Evolutionary conservation across 2,797 vertebrate genomes (phyloP).

Genomic region (Danio aesculapii): DNA sequence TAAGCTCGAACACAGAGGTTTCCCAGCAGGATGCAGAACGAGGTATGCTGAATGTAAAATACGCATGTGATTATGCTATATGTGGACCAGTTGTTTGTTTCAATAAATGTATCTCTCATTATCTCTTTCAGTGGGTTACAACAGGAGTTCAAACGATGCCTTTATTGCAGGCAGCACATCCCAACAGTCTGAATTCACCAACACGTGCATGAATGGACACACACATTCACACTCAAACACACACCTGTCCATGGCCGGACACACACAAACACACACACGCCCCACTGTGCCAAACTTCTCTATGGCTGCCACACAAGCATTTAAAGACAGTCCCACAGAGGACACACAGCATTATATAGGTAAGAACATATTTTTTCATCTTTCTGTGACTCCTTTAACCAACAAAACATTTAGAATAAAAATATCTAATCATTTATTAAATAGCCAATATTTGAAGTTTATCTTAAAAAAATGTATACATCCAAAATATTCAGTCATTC

Average conservation of each 20-base stretch:
- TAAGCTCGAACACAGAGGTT: slow-evolving; percentile 9
- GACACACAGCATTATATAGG: slow-evolving; percentile 58
- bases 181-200: slow-evolving; percentile 22
- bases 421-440: too few relatives aligned
- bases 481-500: too few relatives aligned
- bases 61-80: background rate
- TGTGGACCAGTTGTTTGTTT: background rate
- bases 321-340: background rate
- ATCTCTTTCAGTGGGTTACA: slow-evolving; percentile 21
- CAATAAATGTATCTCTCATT: background rate
- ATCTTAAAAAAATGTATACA: too few relatives aligned
- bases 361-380: slow-evolving; percentile 1
- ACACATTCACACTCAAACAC: slow-evolving; percentile 7
- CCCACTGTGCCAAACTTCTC: slow-evolving; percentile 27
- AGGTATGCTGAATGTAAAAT: background rate
- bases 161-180: slow-evolving; percentile 4
- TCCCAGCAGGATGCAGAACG: slow-evolving; percentile 1
- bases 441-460: too few relatives aligned
- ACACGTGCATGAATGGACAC: background rate
- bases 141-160: slow-evolving; percentile 2
- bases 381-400: background rate
- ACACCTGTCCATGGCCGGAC: background rate
- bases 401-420: background rate
- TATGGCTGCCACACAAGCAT: background rate
- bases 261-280: slow-evolving; percentile 3